Conservation (phyloP, 1,140 invertebrate species). For the Hyles euphorbiae region DNA sequence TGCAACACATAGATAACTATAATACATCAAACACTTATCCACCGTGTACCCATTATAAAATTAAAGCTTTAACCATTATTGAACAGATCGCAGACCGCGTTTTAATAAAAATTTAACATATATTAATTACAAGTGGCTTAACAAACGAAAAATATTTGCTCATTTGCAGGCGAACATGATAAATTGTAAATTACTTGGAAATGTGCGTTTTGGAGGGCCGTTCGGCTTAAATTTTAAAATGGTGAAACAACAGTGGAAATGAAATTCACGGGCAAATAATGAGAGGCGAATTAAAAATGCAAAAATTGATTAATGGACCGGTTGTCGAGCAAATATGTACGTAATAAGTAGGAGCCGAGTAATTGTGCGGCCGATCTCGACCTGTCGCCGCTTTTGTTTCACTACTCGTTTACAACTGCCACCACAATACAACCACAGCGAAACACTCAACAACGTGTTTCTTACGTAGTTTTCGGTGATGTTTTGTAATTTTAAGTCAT, state of each 20-base stretch:
- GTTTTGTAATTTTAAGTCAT: too few relatives aligned
- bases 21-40: too few relatives aligned
- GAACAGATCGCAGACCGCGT: slow-evolving; percentile 51
- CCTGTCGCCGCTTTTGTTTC: slow-evolving; percentile 18
- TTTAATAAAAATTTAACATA: slow-evolving; percentile 66
- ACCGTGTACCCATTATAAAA: too few relatives aligned
- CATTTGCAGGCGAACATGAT: slow-evolving; percentile 69
- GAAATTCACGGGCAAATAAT: slow-evolving; percentile 72
- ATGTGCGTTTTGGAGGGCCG: slow-evolving; percentile 59
- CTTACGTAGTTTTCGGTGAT: too few relatives aligned
- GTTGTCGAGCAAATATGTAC: slow-evolving; percentile 62
- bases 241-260: slow-evolving; percentile 60
- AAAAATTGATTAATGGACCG: slow-evolving; percentile 74
- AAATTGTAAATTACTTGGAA: slow-evolving; percentile 74
- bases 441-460: too few relatives aligned
- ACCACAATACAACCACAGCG: too few relatives aligned
- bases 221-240: slow-evolving; percentile 64
- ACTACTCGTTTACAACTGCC: background rate
- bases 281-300: slow-evolving; percentile 72
- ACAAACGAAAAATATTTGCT: slow-evolving; percentile 73
- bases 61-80: slow-evolving; percentile 21
- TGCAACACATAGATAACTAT: too few relatives aligned
- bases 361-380: slow-evolving; percentile 25
- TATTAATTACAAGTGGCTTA: slow-evolving; percentile 71
- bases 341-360: slow-evolving; percentile 45